These are phyloP conservation scores for Lepidurus couesii DNA, from an alignment of 1,140 invertebrate species.

Conservation along the genomic window DNA sequence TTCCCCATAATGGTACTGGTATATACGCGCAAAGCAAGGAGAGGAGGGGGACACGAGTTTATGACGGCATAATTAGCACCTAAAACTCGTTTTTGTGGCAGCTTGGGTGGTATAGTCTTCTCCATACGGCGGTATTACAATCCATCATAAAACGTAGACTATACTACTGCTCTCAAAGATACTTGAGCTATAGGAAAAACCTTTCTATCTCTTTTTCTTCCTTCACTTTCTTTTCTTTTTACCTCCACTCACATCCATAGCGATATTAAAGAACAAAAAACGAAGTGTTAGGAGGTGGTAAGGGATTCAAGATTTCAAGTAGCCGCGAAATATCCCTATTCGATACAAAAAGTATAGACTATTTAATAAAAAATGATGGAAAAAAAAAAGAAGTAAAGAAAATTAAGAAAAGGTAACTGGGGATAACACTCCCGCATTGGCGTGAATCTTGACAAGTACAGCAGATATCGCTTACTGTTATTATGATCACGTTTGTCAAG, in stretches of 20 bases:
- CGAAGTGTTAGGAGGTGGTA: background rate
- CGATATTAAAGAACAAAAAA: background rate
- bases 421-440: too few relatives aligned
- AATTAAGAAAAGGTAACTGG: too few relatives aligned
- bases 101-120: background rate
- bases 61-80: slow-evolving; percentile 10
- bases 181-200: background rate
- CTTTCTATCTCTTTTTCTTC: background rate
- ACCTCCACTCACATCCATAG: background rate
- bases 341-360: too few relatives aligned
- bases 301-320: background rate
- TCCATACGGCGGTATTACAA: slow-evolving; percentile 2
- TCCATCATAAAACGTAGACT: background rate
- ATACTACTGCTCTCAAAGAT: background rate
- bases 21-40: background rate
- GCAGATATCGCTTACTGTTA: too few relatives aligned
- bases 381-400: background rate
- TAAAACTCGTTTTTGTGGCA: background rate
- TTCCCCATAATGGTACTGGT: background rate
- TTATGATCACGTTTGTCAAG: too few relatives aligned
- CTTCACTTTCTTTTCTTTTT: background rate
- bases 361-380: background rate
- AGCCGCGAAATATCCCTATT: background rate
- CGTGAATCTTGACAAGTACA: too few relatives aligned
- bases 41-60: background rate